Evolutionary conservation across 1,140 invertebrate genomes (phyloP).

Genomic region (Argopecten irradians): DNA sequence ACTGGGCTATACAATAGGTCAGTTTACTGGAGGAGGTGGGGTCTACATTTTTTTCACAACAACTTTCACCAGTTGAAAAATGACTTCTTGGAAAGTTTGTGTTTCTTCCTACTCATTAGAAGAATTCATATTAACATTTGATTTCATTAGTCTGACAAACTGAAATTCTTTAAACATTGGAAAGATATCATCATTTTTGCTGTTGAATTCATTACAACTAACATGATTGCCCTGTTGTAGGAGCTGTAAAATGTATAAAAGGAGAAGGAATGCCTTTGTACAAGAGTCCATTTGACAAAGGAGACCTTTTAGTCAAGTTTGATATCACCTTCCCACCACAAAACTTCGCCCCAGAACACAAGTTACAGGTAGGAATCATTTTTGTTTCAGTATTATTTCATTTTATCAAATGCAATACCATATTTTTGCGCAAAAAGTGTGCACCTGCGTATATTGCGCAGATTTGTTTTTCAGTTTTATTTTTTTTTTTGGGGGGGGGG

Average conservation of each 20-base stretch:
- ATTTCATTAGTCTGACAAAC: no score
- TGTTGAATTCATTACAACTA: no score
- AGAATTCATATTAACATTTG: not conserved
- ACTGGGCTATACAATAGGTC: not conserved
- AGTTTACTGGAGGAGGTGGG: not conserved
- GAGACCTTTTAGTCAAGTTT: constrained; percentile 95
- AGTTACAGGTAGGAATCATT: no score
- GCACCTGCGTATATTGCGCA: no score
- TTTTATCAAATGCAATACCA: no score
- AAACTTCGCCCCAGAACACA: constrained; percentile 84
- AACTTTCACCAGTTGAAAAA: not conserved
- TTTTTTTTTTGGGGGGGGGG: no score
- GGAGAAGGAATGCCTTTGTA: constrained; percentile 98
- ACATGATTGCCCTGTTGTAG: constrained; percentile 56
- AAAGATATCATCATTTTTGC: no score
- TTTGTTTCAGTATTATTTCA: no score
- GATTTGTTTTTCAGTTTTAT: no score
- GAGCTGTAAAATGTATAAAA: constrained; percentile 91
- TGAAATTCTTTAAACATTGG: no score
- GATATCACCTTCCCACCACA: constrained; percentile 92
- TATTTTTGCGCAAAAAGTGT: no score
- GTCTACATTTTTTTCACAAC: not conserved
- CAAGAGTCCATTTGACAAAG: constrained; percentile 97
- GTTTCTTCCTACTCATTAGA: not conserved
- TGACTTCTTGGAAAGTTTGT: not conserved